A percentile compares a stretch with the other conserved stretches of the same genome.
These are phyloP conservation scores for Forpus xanthops DNA, from an alignment of 2,797 vertebrate genomes.

Conservation along the genomic window DNA sequence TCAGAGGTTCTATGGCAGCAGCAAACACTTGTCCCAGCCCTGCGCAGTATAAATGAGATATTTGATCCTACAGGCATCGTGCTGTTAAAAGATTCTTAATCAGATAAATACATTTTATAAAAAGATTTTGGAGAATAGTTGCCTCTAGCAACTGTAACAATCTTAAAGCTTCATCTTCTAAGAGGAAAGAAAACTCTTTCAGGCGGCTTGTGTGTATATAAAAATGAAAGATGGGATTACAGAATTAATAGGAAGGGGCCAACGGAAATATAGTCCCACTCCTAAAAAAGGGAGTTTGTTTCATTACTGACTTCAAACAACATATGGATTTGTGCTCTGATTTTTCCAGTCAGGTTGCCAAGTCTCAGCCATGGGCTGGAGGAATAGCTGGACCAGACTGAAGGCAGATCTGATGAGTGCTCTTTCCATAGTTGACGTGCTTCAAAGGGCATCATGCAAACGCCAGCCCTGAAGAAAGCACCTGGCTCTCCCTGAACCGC, in stretches of 20 bases:
- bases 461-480: not conserved
- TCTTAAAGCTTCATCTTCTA: constrained; percentile 48
- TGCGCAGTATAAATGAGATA: constrained; percentile 27
- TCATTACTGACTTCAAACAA: constrained; percentile 37
- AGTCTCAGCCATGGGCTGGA: not conserved
- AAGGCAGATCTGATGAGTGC: not conserved
- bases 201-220: not conserved
- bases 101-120: constrained; percentile 76
- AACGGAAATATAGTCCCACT: constrained; percentile 12
- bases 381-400: not conserved
- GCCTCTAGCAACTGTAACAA: constrained; percentile 65
- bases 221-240: not conserved
- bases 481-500: not conserved
- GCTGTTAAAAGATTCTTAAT: constrained; percentile 71
- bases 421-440: not conserved
- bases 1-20: not conserved
- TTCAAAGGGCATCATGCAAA: not conserved
- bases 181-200: constrained; percentile 44
- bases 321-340: not conserved
- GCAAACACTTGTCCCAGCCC: not conserved
- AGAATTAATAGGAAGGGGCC: not conserved
- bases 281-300: constrained; percentile 18
- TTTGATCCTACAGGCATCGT: constrained; percentile 46
- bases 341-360: constrained; percentile 49
- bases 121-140: constrained; percentile 65